These are phyloP conservation scores for Drosophila kepulauana DNA, from an alignment of 1,140 invertebrate species.

Conservation along the genomic window DNA sequence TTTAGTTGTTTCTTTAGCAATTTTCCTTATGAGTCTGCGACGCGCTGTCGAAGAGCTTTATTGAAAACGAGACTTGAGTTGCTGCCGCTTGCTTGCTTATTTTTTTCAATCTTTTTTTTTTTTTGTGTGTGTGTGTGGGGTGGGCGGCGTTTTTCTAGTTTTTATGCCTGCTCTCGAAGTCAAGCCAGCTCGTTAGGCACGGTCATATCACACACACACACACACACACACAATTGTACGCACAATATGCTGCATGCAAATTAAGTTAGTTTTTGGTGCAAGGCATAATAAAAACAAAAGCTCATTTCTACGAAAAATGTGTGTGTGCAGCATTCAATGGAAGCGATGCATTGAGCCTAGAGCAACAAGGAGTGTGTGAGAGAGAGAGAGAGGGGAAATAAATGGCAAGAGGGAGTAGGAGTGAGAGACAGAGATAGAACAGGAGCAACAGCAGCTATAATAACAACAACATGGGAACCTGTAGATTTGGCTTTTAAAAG, in stretches of 20 bases:
- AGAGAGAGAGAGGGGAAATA: no score
- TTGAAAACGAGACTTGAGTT: constrained; percentile 63
- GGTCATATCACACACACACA: constrained; percentile 40
- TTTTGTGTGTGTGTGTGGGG: constrained; percentile 11
- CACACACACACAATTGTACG: constrained; percentile 28
- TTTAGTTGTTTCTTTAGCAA: constrained; percentile 45
- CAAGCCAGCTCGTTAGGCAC: constrained; percentile 68
- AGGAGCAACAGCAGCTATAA: constrained; percentile 11
- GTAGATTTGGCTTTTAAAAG: constrained; percentile 80
- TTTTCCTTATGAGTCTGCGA: constrained; percentile 53
- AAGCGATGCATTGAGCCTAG: constrained; percentile 7
- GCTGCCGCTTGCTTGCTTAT: not conserved
- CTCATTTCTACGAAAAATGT: constrained; percentile 63
- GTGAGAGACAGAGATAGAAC: not conserved
- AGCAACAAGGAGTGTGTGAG: constrained; percentile 4
- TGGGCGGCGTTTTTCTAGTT: constrained; percentile 44
- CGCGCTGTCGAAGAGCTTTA: constrained; percentile 68
- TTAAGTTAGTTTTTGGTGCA: constrained; percentile 79
- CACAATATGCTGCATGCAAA: constrained; percentile 70
- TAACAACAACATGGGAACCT: constrained; percentile 51
- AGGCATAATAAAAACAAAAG: constrained; percentile 67
- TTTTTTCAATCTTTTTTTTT: no score
- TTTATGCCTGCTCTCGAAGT: constrained; percentile 66
- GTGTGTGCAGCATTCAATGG: constrained; percentile 40
- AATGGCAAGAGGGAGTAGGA: no score